Evolutionary conservation across 2,888 invertebrate genomes (phyloP), one percentile per base, ranked within the genome.

Genomic region (Oligia fasciuncula): DNA sequence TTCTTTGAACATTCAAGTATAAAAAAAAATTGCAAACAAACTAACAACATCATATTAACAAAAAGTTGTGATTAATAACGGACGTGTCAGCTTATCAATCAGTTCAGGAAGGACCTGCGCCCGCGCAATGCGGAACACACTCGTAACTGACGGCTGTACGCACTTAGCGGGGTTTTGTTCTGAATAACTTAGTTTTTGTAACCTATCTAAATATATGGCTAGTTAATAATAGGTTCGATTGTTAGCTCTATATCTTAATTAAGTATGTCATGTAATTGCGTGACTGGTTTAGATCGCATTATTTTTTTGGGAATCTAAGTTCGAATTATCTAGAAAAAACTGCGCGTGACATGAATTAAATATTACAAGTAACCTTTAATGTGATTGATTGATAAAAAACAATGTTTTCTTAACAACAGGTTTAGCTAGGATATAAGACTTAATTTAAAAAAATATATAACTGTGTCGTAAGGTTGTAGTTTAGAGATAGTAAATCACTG

Each of bases 41-140:
- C 11, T 23, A 57, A 57, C 23, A 11, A 11, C 11, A 11, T n/a
- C n/a, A 4, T n/a, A 23, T 4, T 60, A 11, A 60, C 13, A 83
- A 85, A 76, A 77, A 78, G 6, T 29, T 4, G 23, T 6, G 13
- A 65, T 76, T 73, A 72, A 49, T 72, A 72, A 51, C 68, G 49
- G 84, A 80, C 80, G 74, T 84, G 84, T 76, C 76, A 19, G 63
- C 66, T 17, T 75, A 62, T 76, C 70, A 54, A 70, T 80, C 63
- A 75, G 40, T 73, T 54, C 76, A 84, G 80, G 80, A 87, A 84
- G 87, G 77, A 80, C 57, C 75, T 29, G 84, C 79, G 86, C 76
- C 35, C 19, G 84, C 84, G 85, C 82, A 80, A 86, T 69, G 76
- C 80, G 85, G 87, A 87, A 85, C 71, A 40, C 49, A 23, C 60